phyloP scores from a whole-genome alignment of 2,797 vertebrate species.

The Tauraco hartlaubi region DNA sequence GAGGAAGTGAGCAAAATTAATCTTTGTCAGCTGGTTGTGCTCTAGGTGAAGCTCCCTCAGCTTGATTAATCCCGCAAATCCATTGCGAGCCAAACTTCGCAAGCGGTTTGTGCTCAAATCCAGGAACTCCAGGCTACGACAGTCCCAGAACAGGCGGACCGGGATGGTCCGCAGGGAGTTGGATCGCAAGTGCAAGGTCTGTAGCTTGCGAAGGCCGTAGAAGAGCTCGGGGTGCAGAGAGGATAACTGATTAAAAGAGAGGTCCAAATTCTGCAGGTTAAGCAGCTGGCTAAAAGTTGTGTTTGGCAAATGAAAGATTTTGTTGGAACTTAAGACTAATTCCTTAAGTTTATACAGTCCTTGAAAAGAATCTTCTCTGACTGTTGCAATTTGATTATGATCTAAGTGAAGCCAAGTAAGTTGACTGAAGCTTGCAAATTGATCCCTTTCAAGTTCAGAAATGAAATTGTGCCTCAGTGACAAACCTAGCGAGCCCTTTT shows the following conservation, averaged over 20 bases:
- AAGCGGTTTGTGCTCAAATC: slow-evolving; percentile 97
- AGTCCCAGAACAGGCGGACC: slow-evolving; percentile 98
- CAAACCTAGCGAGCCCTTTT: slow-evolving; percentile 96
- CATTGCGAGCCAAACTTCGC: slow-evolving; percentile 96
- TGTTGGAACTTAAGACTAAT: slow-evolving; percentile 98
- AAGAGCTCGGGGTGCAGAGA: slow-evolving; percentile 97
- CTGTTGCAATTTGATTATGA: slow-evolving; percentile 97
- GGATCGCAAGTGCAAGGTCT: slow-evolving; percentile 96
- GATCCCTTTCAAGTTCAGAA: slow-evolving; percentile 94
- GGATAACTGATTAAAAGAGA: slow-evolving; percentile 98
- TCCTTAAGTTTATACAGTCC: slow-evolving; percentile 99
- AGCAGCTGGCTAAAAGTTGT: slow-evolving; percentile 99
- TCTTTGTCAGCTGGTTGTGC: slow-evolving; percentile 99
- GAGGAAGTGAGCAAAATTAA: slow-evolving; percentile 99
- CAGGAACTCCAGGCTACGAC: slow-evolving; percentile 97
- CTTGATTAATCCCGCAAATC: slow-evolving; percentile 98
- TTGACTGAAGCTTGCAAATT: slow-evolving; percentile 98
- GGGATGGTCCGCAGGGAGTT: slow-evolving; percentile 98
- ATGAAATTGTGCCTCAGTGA: slow-evolving; percentile 98
- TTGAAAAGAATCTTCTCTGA: slow-evolving; percentile 98
- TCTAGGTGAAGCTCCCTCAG: slow-evolving; percentile 98
- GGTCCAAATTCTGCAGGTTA: slow-evolving; percentile 98
- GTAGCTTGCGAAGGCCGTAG: slow-evolving; percentile 96
- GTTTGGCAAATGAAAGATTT: slow-evolving; percentile 99
- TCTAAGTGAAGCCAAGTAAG: slow-evolving; percentile 99